A percentile compares a stretch with the other conserved stretches of the same genome.
These are phyloP conservation scores for Anolis apletophallus DNA, from an alignment of 2,797 vertebrate species.

Conservation along the genomic window DNA sequence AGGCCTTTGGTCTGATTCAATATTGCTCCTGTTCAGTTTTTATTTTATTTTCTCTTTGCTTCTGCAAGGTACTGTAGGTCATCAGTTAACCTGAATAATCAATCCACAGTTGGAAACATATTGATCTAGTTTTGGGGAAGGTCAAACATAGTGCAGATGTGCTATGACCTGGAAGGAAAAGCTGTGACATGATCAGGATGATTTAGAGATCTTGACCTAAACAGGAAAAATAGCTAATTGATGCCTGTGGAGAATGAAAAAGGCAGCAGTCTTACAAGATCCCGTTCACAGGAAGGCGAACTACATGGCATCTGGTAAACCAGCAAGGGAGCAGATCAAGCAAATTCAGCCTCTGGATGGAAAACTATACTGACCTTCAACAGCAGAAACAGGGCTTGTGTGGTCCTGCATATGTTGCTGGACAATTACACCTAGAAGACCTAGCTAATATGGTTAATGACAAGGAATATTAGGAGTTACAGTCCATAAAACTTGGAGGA, in stretches of 20 bases:
- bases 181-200: not conserved
- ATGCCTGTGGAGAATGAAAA: constrained; percentile 4
- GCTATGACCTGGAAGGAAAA: constrained; percentile 7
- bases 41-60: not conserved
- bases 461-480: too few relatives aligned
- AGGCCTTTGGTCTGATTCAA: not conserved
- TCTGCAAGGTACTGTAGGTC: not conserved
- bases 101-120: not conserved
- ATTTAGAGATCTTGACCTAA: not conserved
- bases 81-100: not conserved
- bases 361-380: not conserved
- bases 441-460: too few relatives aligned
- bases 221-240: constrained; percentile 7
- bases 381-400: too few relatives aligned
- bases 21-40: not conserved
- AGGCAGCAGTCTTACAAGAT: constrained; percentile 36
- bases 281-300: constrained; percentile 37
- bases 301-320: not conserved
- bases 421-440: too few relatives aligned
- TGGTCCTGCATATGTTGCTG: too few relatives aligned
- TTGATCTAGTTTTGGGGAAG: not conserved
- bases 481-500: too few relatives aligned
- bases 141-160: not conserved
- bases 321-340: constrained; percentile 21
- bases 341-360: not conserved